Percentiles rank a stretch among this genome's conserved stretches.
phyloP scores from a whole-genome alignment of 2,888 invertebrate genomes.

The Latheticus oryzae region DNA sequence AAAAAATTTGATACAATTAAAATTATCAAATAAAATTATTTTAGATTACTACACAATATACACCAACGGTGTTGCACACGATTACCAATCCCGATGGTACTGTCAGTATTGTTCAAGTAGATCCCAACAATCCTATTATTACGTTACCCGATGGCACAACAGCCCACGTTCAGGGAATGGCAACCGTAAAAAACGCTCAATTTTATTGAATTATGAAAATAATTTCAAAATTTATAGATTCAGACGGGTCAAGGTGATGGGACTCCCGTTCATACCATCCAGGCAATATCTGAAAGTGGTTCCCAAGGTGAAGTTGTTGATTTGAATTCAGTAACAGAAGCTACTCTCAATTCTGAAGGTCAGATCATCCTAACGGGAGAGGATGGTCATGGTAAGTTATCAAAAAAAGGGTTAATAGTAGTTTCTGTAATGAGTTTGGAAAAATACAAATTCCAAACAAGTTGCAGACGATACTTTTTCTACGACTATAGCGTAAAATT shows the following conservation, averaged over 20 bases:
- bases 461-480: too few relatives aligned
- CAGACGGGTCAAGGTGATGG: constrained; percentile 74
- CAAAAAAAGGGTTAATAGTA: not conserved
- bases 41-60: constrained; percentile 77
- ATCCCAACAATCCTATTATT: constrained; percentile 93
- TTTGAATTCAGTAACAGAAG: constrained; percentile 89
- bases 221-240: constrained; percentile 65
- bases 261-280: constrained; percentile 73
- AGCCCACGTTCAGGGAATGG: constrained; percentile 89
- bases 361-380: constrained; percentile 95
- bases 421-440: too few relatives aligned
- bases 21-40: constrained; percentile 40
- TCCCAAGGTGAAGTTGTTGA: constrained; percentile 87
- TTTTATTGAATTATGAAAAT: not conserved
- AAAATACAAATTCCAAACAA: too few relatives aligned
- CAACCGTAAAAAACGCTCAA: constrained; percentile 63
- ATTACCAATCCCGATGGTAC: constrained; percentile 97
- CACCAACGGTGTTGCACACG: constrained; percentile 92
- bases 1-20: too few relatives aligned
- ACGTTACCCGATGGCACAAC: constrained; percentile 96
- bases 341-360: constrained; percentile 90
- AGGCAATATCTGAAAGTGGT: constrained; percentile 81
- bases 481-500: too few relatives aligned
- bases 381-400: constrained; percentile 89
- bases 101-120: constrained; percentile 95